Conservation (phyloP, 1,140 invertebrate species). For the Schlechtendalia chinensis region DNA sequence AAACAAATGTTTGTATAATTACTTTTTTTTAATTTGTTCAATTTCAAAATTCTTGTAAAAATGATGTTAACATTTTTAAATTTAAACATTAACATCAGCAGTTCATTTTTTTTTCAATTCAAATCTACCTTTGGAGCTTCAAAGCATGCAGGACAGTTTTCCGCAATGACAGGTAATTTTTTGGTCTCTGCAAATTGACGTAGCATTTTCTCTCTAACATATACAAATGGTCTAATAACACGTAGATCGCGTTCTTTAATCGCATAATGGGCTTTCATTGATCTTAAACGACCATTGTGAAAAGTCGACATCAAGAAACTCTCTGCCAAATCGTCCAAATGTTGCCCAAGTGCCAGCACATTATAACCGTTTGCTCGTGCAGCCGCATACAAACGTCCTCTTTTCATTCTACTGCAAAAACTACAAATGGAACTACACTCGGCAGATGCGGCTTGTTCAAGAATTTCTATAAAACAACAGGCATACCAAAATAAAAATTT, state of each 20-base stretch:
- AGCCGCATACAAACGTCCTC: constrained; percentile 71
- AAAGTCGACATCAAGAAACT: constrained; percentile 81
- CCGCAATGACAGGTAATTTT: constrained; percentile 66
- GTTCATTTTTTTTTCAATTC: too few species aligned
- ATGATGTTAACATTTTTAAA: too few species aligned
- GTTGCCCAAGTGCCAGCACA: constrained; percentile 81
- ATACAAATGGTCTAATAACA: constrained; percentile 83
- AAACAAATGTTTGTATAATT: too few species aligned
- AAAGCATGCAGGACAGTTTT: constrained; percentile 66
- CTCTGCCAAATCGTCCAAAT: constrained; percentile 80
- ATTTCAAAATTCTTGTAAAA: too few species aligned
- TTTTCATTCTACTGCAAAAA: constrained; percentile 67
- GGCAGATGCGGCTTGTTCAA: constrained; percentile 56
- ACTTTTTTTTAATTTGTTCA: too few species aligned
- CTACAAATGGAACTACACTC: constrained; percentile 66
- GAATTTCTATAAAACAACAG: constrained; percentile 44
- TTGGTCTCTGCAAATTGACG: constrained; percentile 68
- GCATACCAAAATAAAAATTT: too few species aligned
- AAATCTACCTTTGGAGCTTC: constrained; percentile 63
- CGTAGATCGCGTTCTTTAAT: constrained; percentile 76
- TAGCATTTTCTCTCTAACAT: constrained; percentile 75
- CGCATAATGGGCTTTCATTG: constrained; percentile 81
- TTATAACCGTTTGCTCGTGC: constrained; percentile 78
- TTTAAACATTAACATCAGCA: background rate
- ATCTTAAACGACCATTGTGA: constrained; percentile 73